These are phyloP conservation scores for Poeciliopsis turrubarensis DNA, from an alignment of 2,113 vertebrate genomes.

Conservation along the genomic window DNA sequence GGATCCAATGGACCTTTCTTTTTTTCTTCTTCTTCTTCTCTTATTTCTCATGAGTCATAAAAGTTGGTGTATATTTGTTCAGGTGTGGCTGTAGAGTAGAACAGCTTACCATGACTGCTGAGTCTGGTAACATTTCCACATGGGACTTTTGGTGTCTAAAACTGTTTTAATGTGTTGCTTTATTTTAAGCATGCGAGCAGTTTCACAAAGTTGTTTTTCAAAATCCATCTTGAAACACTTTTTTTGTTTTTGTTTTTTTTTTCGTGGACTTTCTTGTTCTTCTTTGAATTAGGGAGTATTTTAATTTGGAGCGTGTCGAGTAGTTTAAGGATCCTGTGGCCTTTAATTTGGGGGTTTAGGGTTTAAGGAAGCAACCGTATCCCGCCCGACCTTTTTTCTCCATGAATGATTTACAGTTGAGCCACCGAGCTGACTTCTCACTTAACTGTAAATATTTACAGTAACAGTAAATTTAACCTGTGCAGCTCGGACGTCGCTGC, in stretches of 20 bases:
- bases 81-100: background rate
- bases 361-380: background rate
- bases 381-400: background rate
- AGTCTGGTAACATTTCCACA: background rate
- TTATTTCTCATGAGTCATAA: background rate
- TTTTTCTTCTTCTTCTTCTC: background rate
- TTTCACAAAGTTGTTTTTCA: background rate
- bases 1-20: background rate
- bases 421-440: background rate
- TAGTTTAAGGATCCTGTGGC: background rate
- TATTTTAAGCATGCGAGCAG: background rate
- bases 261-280: background rate
- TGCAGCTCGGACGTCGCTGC: background rate
- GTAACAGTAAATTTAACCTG: no score
- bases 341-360: background rate
- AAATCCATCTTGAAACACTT: background rate
- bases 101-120: background rate
- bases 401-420: background rate
- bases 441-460: background rate
- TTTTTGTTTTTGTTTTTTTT: background rate
- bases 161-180: background rate
- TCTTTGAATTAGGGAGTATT: background rate
- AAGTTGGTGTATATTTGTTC: background rate
- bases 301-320: background rate
- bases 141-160: background rate